phyloP scores from a whole-genome alignment of 2,797 vertebrate species.

The Acipenser oxyrinchus region DNA sequence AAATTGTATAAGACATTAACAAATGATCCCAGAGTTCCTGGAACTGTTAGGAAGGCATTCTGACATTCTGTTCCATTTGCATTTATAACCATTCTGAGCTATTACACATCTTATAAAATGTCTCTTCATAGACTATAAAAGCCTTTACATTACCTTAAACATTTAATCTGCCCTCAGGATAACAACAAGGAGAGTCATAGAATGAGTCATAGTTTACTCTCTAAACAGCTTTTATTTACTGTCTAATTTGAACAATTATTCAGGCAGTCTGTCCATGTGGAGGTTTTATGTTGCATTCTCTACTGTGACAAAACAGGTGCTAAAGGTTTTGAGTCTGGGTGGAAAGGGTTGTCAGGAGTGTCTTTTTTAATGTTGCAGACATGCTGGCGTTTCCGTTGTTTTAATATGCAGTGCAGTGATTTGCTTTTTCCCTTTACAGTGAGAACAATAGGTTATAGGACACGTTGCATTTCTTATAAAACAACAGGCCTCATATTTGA shows the following conservation, averaged over 20 bases:
- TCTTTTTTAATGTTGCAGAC: too few relatives aligned
- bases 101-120: too few relatives aligned
- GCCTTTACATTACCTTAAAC: too few relatives aligned
- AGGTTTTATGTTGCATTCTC: neutral
- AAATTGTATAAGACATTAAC: too few relatives aligned
- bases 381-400: neutral
- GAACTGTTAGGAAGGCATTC: too few relatives aligned
- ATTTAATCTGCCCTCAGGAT: neutral
- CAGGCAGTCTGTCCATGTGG: neutral
- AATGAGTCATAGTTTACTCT: too few relatives aligned
- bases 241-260: neutral
- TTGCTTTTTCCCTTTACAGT: constrained; percentile 42
- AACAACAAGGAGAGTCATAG: neutral
- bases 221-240: neutral
- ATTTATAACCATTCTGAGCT: too few relatives aligned
- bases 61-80: too few relatives aligned
- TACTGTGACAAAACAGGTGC: neutral
- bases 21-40: too few relatives aligned
- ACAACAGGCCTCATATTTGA: constrained; percentile 55
- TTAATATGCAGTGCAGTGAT: neutral
- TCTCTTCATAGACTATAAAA: too few relatives aligned
- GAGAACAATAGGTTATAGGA: constrained; percentile 61
- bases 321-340: neutral
- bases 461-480: constrained; percentile 55
- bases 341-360: neutral